These are phyloP conservation scores for Tiphia femorata DNA, from an alignment of 2,888 invertebrate genomes.

Conservation along the genomic window DNA sequence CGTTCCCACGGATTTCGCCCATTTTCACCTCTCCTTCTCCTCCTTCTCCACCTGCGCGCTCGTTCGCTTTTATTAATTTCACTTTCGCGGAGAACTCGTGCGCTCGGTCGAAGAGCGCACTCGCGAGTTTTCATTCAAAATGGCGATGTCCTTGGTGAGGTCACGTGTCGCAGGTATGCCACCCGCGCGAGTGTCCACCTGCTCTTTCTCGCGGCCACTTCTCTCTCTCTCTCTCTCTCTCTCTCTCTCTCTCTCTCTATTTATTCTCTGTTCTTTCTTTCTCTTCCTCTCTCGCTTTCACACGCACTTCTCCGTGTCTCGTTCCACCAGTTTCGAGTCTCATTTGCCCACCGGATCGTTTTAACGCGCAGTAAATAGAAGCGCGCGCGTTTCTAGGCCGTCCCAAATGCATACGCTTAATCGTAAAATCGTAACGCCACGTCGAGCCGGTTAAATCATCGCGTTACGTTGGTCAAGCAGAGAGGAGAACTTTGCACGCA, in stretches of 20 bases:
- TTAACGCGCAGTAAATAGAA: too few relatives aligned
- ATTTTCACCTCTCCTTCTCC: background rate
- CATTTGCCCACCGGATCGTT: too few relatives aligned
- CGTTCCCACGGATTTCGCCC: background rate
- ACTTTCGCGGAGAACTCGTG: background rate
- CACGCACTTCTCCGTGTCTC: background rate
- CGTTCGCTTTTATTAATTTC: background rate
- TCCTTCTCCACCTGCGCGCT: background rate
- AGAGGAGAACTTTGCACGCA: too few relatives aligned
- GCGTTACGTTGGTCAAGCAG: too few relatives aligned
- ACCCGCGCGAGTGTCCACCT: conserved; percentile 48
- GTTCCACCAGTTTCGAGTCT: too few relatives aligned
- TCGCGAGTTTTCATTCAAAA: conserved; percentile 50
- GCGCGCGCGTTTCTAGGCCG: too few relatives aligned
- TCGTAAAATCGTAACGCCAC: too few relatives aligned
- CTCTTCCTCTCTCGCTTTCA: conserved; percentile 13
- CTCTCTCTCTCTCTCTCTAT: too few relatives aligned
- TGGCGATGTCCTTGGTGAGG: conserved; percentile 63
- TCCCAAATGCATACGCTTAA: too few relatives aligned
- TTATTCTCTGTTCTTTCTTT: too few relatives aligned
- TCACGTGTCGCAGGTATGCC: conserved; percentile 50
- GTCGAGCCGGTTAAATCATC: too few relatives aligned
- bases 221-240: too few relatives aligned
- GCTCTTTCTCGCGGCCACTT: conserved; percentile 24
- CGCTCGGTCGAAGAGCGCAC: conserved; percentile 31